Evolutionary conservation across 2,113 vertebrate genomes (phyloP).

Genomic region (Bothrops jararaca): DNA sequence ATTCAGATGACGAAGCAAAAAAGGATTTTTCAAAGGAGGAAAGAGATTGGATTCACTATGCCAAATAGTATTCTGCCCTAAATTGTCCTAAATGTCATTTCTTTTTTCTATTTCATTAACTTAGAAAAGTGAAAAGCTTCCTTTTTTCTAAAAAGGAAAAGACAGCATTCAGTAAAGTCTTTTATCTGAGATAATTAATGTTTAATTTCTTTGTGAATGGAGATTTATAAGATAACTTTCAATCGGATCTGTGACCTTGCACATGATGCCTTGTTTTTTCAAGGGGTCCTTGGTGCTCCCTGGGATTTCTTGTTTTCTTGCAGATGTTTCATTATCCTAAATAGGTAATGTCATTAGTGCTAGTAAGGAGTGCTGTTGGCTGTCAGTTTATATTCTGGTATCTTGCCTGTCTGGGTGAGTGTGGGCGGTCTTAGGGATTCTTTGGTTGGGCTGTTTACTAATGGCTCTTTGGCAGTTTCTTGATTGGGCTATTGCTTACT

Average conservation of each 20-base stretch:
- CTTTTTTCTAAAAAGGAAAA: not conserved
- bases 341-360: no score
- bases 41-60: not conserved
- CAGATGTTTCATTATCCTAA: no score
- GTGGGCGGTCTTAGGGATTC: no score
- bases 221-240: not conserved
- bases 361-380: no score
- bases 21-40: not conserved
- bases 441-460: no score
- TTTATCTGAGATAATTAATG: not conserved
- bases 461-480: no score
- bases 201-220: not conserved
- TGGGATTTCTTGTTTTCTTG: no score
- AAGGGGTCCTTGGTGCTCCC: no score
- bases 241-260: not conserved
- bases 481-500: no score
- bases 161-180: not conserved
- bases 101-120: not conserved
- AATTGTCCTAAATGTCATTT: not conserved
- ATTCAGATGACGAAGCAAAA: not conserved
- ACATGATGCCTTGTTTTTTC: no score
- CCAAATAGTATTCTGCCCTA: not conserved
- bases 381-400: no score
- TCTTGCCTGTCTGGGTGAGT: no score
- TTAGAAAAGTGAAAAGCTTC: not conserved